phyloP scores from a whole-genome alignment of 2,888 invertebrate genomes.

The Pimpla rufipes region DNA sequence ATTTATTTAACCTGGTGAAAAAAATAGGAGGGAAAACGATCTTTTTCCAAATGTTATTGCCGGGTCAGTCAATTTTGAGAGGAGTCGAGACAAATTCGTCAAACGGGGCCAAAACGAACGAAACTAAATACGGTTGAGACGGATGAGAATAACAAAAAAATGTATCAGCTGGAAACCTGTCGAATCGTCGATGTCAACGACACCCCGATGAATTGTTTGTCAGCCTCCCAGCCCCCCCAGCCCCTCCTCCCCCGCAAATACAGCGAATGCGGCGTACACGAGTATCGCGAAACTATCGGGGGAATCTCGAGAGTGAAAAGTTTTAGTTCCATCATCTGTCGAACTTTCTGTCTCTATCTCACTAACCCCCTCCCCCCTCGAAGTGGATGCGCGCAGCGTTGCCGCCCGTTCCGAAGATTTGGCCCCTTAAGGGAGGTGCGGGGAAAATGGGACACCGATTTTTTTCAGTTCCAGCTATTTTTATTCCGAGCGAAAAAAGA shows the following conservation, averaged over 20 bases:
- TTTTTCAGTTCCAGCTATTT: no score
- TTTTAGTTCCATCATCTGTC: constrained; percentile 15
- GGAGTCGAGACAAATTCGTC: no score
- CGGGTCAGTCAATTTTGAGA: no score
- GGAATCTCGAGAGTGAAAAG: constrained; percentile 41
- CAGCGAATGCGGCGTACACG: no score
- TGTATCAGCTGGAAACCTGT: no score
- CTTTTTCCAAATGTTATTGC: no score
- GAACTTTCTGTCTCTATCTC: constrained; percentile 6
- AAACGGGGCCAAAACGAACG: background rate
- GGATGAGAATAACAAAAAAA: no score
- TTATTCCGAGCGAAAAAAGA: no score
- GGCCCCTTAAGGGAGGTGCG: constrained; percentile 11
- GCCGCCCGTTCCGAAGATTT: constrained; percentile 21
- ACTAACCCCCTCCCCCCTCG: constrained; percentile 3
- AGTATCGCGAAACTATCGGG: background rate
- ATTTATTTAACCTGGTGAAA: no score
- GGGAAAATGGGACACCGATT: no score
- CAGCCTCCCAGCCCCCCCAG: background rate
- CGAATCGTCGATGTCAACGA: background rate
- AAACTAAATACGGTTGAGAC: background rate
- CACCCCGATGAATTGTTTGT: constrained; percentile 23
- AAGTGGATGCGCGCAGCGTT: constrained; percentile 21
- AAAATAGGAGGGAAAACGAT: no score
- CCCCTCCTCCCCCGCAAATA: no score